Conservation (phyloP, 2,797 vertebrate genomes). For the Pogoniulus pusillus region DNA sequence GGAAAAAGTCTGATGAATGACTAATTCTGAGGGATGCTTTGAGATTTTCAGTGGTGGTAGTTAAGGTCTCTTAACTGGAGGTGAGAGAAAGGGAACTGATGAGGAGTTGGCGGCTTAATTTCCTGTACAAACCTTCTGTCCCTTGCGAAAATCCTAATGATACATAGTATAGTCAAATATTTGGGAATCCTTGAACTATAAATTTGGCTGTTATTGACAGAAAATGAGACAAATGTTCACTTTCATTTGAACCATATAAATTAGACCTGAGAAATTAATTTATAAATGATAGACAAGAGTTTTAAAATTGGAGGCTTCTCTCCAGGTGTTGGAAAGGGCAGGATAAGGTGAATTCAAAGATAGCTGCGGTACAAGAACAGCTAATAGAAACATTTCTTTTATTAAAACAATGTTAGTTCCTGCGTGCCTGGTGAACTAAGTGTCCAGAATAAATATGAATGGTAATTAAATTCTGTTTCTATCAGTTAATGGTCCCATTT, state of each 20-base stretch:
- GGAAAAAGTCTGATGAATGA: neutral
- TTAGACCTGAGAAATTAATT: constrained; percentile 55
- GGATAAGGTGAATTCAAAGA: constrained; percentile 15
- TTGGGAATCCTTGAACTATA: constrained; percentile 47
- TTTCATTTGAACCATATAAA: constrained; percentile 50
- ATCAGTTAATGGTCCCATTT: constrained; percentile 27
- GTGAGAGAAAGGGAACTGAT: neutral
- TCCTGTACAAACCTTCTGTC: neutral
- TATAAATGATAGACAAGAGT: constrained; percentile 9
- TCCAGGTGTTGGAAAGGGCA: constrained; percentile 8
- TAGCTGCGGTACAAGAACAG: neutral
- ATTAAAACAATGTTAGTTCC: constrained; percentile 41
- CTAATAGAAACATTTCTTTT: constrained; percentile 48
- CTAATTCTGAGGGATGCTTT: neutral
- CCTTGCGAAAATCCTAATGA: neutral
- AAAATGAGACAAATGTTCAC: constrained; percentile 43
- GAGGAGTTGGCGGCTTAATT: neutral
- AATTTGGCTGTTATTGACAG: constrained; percentile 43
- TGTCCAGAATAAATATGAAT: constrained; percentile 36
- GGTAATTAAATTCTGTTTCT: constrained; percentile 33
- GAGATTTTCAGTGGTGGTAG: neutral
- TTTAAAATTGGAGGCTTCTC: constrained; percentile 50
- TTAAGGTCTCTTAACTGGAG: neutral
- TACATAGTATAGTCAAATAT: constrained; percentile 16
- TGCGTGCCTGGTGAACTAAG: neutral